Evolutionary conservation across 2,113 vertebrate species (phyloP).

Genomic region (Menura novaehollandiae): DNA sequence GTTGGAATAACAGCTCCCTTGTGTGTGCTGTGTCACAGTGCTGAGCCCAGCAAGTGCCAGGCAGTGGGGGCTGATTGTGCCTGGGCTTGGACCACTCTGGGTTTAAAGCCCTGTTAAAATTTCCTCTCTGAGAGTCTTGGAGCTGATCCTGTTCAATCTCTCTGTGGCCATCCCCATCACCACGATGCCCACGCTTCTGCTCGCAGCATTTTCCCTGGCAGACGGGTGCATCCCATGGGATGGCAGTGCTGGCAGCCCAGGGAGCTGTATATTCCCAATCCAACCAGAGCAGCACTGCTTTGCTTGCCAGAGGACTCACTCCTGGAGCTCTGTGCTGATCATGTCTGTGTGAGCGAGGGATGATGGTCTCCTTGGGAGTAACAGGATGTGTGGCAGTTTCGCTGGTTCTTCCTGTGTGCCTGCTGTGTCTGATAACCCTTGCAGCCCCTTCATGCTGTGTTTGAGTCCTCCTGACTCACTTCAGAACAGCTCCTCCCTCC

Average conservation of each 20-base stretch:
- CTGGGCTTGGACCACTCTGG: fast-evolving
- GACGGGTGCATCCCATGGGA: not conserved
- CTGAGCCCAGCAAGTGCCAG: not conserved
- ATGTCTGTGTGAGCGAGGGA: fast-evolving
- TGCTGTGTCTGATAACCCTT: not conserved
- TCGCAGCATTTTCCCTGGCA: not conserved
- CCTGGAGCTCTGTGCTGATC: not conserved
- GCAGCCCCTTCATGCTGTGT: not conserved
- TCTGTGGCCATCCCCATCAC: not conserved
- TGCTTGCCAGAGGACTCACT: not conserved
- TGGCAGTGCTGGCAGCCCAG: not conserved
- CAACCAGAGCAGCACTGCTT: not conserved
- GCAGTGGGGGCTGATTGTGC: fast-evolving
- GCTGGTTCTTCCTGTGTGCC: not conserved
- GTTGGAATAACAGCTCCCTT: not conserved
- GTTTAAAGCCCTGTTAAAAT: not conserved
- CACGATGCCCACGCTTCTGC: fast-evolving
- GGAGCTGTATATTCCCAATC: not conserved
- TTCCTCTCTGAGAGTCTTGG: fast-evolving
- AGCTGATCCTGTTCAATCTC: not conserved
- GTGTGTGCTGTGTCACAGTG: fast-evolving
- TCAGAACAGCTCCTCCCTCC: not conserved
- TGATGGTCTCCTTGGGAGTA: not conserved
- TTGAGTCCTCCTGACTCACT: not conserved
- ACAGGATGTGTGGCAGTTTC: not conserved